These are phyloP conservation scores for Limnephilus auricula DNA, from an alignment of 2,888 invertebrate species.

Conservation along the genomic window DNA sequence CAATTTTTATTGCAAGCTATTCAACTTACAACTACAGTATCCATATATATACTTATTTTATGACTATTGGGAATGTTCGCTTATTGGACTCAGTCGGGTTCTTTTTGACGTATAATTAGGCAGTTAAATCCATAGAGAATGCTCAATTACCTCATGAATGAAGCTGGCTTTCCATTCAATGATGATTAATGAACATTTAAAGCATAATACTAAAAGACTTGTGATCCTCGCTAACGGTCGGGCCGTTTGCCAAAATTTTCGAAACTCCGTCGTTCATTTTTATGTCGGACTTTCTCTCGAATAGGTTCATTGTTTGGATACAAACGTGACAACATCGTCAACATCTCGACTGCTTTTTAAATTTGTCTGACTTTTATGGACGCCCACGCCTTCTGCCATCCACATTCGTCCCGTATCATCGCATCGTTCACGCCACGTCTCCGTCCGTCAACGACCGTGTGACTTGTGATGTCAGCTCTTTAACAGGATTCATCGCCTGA, in stretches of 20 bases:
- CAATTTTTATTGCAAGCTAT: background rate
- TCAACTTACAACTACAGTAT: background rate
- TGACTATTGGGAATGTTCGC: background rate
- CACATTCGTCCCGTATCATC: background rate
- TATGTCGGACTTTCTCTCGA: slow-evolving; percentile 2
- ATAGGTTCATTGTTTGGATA: background rate
- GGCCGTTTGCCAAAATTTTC: slow-evolving; percentile 18
- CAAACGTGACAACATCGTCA: background rate
- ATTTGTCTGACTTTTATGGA: background rate
- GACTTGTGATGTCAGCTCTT: background rate
- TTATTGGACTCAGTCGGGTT: background rate
- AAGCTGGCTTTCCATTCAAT: slow-evolving; percentile 20
- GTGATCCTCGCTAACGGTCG: background rate
- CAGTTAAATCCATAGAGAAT: background rate
- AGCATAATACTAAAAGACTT: background rate
- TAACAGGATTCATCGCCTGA: background rate
- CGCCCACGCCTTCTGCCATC: background rate
- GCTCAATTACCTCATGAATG: slow-evolving; percentile 26
- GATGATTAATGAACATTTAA: background rate
- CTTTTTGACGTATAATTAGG: background rate
- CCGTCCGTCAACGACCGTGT: background rate
- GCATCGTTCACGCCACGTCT: background rate
- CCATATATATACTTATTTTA: background rate
- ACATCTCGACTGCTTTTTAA: background rate
- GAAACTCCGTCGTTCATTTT: slow-evolving; percentile 1